Evolutionary conservation across 92 coral and sea anemone species (phyloP).

Genomic region (Umimayanthus kanabou): DNA sequence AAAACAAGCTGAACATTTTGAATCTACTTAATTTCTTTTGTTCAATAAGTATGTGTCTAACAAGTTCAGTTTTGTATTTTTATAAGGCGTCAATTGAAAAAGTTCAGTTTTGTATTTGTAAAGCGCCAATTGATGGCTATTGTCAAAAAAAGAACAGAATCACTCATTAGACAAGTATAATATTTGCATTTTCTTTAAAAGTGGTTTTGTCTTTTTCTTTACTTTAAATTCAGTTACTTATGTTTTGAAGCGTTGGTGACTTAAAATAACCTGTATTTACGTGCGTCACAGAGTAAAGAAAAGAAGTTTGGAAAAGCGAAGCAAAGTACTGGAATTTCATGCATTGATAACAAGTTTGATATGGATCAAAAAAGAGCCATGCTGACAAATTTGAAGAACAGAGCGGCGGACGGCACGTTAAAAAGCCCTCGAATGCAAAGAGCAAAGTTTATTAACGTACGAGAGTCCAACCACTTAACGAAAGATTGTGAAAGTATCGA

Average conservation of each 20-base stretch:
- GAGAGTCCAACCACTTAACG: not conserved
- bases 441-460: not conserved
- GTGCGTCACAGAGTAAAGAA: too few species aligned
- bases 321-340: not conserved
- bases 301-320: too few species aligned
- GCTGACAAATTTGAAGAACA: not conserved
- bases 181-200: not conserved
- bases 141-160: too few species aligned
- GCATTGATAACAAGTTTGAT: not conserved
- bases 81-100: not conserved
- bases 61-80: too few species aligned
- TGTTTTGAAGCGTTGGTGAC: not conserved
- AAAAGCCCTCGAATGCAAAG: conserved; percentile 24
- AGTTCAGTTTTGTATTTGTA: not conserved
- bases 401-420: not conserved
- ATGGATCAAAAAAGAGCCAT: not conserved
- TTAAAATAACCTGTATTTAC: too few species aligned
- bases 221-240: too few species aligned
- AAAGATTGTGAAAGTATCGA: conserved; percentile 16
- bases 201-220: not conserved
- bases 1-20: not conserved
- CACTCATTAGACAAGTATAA: too few species aligned
- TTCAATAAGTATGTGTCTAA: not conserved
- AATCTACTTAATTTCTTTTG: not conserved
- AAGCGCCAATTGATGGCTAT: not conserved